phyloP scores from a whole-genome alignment of 2,888 invertebrate genomes.

The Drepanosiphum platanoidis region DNA sequence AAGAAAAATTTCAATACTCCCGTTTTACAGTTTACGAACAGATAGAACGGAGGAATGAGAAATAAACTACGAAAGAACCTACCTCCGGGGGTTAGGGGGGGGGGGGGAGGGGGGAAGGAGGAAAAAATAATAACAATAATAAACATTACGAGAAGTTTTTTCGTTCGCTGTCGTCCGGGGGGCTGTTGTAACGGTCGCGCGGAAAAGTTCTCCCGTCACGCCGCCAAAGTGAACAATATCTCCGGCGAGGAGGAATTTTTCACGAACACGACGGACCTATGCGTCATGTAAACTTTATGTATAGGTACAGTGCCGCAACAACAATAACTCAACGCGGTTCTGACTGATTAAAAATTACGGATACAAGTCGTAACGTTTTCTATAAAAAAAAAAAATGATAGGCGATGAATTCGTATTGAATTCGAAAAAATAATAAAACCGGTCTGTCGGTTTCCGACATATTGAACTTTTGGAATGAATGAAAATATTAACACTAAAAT shows the following conservation, averaged over 20 bases:
- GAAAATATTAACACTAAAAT: too few species aligned
- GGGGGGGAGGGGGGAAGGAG: too few species aligned
- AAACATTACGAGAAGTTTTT: slow-evolving; percentile 19
- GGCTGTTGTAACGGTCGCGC: neutral
- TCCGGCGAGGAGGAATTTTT: neutral
- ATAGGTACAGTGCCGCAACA: neutral
- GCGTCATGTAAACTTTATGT: neutral
- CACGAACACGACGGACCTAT: neutral
- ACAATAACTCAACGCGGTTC: neutral
- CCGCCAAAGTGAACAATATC: slow-evolving; percentile 28
- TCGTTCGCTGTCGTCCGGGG: neutral
- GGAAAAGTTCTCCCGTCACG: slow-evolving; percentile 32
- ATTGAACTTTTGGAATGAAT: too few species aligned
- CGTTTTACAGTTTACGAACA: slow-evolving; percentile 25
- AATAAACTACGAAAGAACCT: slow-evolving; percentile 18
- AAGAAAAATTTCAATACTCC: slow-evolving; percentile 20
- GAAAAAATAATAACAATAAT: slow-evolving; percentile 25
- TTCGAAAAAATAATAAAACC: too few species aligned
- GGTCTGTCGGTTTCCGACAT: too few species aligned
- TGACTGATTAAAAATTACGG: neutral
- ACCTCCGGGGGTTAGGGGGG: too few species aligned
- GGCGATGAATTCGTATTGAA: too few species aligned
- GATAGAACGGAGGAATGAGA: slow-evolving; percentile 17
- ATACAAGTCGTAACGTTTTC: too few species aligned
- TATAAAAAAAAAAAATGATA: too few species aligned